These are phyloP conservation scores for Mactra quadrangularis DNA, from an alignment of 1,140 invertebrate genomes.

Conservation along the genomic window DNA sequence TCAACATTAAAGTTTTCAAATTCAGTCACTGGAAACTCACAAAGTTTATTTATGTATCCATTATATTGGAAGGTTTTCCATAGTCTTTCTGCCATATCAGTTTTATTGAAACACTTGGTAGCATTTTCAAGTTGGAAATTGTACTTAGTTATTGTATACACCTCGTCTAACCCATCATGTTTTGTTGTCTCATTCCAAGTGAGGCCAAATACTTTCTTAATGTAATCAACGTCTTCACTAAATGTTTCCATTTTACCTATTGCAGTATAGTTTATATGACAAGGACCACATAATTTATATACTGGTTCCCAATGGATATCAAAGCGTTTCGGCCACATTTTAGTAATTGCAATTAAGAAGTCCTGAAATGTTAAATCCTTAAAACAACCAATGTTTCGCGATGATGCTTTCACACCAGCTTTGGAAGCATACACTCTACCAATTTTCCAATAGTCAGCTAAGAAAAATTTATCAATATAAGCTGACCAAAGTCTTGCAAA, in stretches of 20 bases:
- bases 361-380: slow-evolving; percentile 63
- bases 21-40: neutral
- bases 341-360: slow-evolving; percentile 48
- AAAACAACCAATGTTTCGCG: slow-evolving; percentile 8
- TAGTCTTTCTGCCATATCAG: slow-evolving; percentile 17
- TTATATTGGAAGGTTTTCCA: slow-evolving; percentile 29
- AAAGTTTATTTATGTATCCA: slow-evolving; percentile 8
- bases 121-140: slow-evolving; percentile 6
- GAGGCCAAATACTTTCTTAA: slow-evolving; percentile 53
- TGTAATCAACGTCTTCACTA: slow-evolving; percentile 56
- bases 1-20: too few relatives aligned
- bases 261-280: slow-evolving; percentile 64
- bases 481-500: slow-evolving; percentile 66
- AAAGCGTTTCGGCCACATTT: neutral
- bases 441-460: slow-evolving; percentile 53
- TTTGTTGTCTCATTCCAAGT: neutral
- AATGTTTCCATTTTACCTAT: slow-evolving; percentile 68
- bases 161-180: neutral
- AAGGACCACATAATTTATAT: slow-evolving; percentile 64
- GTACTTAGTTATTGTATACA: slow-evolving; percentile 11
- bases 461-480: slow-evolving; percentile 67
- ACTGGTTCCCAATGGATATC: slow-evolving; percentile 65
- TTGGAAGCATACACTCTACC: neutral
- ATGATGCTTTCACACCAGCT: neutral
- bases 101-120: neutral